Conservation (phyloP, 2,113 vertebrate genomes). For the Helogale parvula region DNA sequence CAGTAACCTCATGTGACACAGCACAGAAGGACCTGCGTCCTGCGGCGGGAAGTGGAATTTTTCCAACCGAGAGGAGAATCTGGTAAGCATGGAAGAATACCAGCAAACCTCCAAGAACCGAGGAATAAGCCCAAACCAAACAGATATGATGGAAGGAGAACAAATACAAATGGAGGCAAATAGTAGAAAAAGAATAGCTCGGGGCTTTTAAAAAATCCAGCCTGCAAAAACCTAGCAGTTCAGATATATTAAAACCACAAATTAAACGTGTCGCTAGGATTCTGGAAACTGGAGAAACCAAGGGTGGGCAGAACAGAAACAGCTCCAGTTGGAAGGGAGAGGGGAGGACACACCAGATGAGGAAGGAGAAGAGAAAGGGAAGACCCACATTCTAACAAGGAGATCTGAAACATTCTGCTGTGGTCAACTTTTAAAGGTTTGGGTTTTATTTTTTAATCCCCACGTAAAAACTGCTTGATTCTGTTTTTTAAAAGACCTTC, state of each 20-base stretch:
- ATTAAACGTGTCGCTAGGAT: not conserved
- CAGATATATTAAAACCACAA: not conserved
- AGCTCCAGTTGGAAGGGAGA: not conserved
- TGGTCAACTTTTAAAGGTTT: not conserved
- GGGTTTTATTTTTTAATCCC: not conserved
- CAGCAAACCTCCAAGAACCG: not conserved
- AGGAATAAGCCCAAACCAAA: too few species aligned
- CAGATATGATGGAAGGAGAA: not conserved
- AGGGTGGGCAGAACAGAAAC: not conserved
- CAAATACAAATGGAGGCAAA: not conserved
- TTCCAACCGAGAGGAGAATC: not conserved
- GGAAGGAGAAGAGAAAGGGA: not conserved
- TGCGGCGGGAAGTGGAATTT: accelerated
- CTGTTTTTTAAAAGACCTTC: not conserved
- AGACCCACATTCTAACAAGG: not conserved
- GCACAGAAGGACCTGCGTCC: not conserved
- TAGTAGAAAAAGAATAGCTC: not conserved
- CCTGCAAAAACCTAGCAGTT: constrained; percentile 2
- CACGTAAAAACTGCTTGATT: not conserved
- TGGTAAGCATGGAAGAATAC: not conserved
- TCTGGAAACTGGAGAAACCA: not conserved
- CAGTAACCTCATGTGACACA: accelerated
- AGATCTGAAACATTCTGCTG: not conserved
- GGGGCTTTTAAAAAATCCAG: not conserved
- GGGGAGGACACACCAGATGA: not conserved